Evolutionary conservation across 2,113 vertebrate species (phyloP), one percentile per base, ranked within the genome.

Genomic region (Centropus bengalensis): DNA sequence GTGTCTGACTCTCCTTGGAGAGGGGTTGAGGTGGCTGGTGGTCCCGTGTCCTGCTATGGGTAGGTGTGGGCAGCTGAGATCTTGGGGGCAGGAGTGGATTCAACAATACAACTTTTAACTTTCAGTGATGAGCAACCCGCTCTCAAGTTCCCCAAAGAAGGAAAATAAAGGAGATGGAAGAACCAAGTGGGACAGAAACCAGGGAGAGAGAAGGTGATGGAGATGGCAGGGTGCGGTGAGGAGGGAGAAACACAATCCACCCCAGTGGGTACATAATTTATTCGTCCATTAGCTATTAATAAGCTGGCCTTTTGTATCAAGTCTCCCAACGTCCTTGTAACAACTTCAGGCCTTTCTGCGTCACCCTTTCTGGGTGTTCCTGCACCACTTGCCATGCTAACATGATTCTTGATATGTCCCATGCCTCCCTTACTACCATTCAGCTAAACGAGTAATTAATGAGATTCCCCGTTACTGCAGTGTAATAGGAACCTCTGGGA

Each of bases 261-360:
- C 47, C 4, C 0, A 40, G 60, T 4, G 44, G 86, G 86, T 79
- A 21, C 96, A 96, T 95, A 95, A 93, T 97, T 97, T 49, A 96
- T 96, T 62, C 54, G 67, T 13, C 73, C 92, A 93, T 97, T 94
- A 96, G 93, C 64, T 89, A 94, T 96, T 96, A 54, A 96, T 95
- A 23, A 97, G 82, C 22, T 6, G 1, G 90, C 58, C 93, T 89
- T 96, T 94, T 84, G 91, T 95, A 92, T 88, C 96, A 91, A 74
- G 91, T 94, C 95, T 96, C 91, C 88, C 2, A 6, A 95, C 94
- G 70, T 44, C 89, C 91, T 93, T 95, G 96, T 96, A 95, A 97
- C 91, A 93, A 91, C 95, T 97, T 96, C 90, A 94, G 89, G 88
- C 94, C 93, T 97, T 96, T 96, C 93, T 96, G 93, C 21, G 12